These are phyloP conservation scores for Columba livia DNA, from an alignment of 2,113 vertebrate species.

Conservation along the genomic window DNA sequence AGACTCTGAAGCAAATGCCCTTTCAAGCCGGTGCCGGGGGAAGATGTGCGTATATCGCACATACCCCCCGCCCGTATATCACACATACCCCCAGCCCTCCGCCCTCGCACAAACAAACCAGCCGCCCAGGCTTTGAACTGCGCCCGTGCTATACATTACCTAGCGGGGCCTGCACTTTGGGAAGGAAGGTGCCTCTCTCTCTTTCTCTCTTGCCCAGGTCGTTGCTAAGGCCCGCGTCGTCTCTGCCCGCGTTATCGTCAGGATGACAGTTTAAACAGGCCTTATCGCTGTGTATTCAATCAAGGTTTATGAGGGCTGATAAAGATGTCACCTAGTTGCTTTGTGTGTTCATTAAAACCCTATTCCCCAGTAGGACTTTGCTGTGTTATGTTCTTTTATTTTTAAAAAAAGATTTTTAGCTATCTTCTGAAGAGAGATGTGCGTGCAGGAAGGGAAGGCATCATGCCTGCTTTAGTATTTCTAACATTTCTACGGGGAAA, in stretches of 20 bases:
- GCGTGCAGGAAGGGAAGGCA: fast-evolving
- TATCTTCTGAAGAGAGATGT: not conserved
- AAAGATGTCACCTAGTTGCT: slow-evolving; percentile 86
- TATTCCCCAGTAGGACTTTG: slow-evolving; percentile 56
- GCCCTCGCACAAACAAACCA: not conserved
- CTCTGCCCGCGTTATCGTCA: slow-evolving; percentile 85
- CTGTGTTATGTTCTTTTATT: slow-evolving; percentile 50
- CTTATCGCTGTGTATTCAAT: slow-evolving; percentile 98
- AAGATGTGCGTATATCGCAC: not conserved
- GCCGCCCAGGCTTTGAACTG: not conserved
- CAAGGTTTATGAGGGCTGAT: slow-evolving; percentile 98
- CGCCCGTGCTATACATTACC: not conserved
- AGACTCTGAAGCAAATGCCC: not conserved
- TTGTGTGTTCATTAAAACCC: slow-evolving; percentile 80
- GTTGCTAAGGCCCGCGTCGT: slow-evolving; percentile 66
- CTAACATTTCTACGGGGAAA: not conserved
- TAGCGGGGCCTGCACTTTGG: not conserved
- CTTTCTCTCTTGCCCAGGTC: not conserved
- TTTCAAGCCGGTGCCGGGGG: fast-evolving
- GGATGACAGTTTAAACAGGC: slow-evolving; percentile 96
- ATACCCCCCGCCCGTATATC: too few species aligned
- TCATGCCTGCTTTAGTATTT: not conserved
- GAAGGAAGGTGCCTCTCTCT: slow-evolving; percentile 38
- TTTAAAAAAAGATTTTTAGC: not conserved
- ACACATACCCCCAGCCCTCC: not conserved